Evolutionary conservation across 2,113 vertebrate species (phyloP), one percentile per base, ranked within the genome.

Genomic region (Blennius ocellaris): DNA sequence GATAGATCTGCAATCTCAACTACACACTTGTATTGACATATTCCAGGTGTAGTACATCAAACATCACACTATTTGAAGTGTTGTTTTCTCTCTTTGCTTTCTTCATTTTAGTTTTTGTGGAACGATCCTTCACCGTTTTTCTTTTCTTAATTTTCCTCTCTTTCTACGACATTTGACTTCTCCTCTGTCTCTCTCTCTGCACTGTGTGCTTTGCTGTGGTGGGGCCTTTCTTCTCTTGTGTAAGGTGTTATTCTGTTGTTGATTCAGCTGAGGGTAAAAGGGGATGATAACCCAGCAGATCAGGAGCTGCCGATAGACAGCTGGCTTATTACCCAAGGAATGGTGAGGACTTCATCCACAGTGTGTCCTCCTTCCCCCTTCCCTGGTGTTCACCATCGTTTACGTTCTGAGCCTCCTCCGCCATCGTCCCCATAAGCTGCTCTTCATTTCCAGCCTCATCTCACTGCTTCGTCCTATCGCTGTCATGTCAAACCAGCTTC

Each of bases 321-420:
- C 96, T 99, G 98, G 98, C 97, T 99, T 91, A 97, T 98, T 91
- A 96, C 96, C 92, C 97, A 99, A 98, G 98, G 98, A 99, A 99
- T 99, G 98, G 98, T 99, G 98, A 99, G 96, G 95, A 94, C 89
- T 94, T 94, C 92, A 93, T 76, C 80, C 89, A 93, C 3, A 90
- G 89, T 92, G 92, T 92, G 92, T 90, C 88, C 88, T 85, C 88
- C 81, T 73, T 39, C 59, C 70, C 70, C 69, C 67, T 63, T 41
- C 36, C 78, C 66, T 51, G 63, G 11, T 69, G 45, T 63, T 73
- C 63, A 21, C 50, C 61, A 17, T 61, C 84, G 72, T 68, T 59
- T 40, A 7, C 45, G 44, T 63, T 72, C 39, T 64, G 52, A 58
- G 11, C 47, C 68, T 73, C 64, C 74, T 65, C 55, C 37, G 37